Evolutionary conservation across 2,888 invertebrate species (phyloP).

Genomic region (Phalera bucephala): DNA sequence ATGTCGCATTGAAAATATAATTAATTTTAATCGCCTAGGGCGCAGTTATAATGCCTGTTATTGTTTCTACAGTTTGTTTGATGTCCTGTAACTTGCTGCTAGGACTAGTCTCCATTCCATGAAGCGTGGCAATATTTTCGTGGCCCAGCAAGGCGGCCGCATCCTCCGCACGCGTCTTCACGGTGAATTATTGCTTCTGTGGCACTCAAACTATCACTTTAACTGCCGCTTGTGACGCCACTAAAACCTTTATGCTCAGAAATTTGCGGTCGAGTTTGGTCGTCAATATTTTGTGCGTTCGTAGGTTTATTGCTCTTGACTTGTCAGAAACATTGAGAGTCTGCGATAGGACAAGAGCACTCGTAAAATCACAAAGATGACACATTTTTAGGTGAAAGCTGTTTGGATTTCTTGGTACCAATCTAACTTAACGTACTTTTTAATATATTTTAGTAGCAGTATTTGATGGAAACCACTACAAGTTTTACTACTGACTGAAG

Average conservation of each 20-base stretch:
- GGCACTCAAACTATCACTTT: conserved; percentile 50
- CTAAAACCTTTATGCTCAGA: conserved; percentile 40
- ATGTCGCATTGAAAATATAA: too few relatives aligned
- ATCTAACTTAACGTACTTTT: too few relatives aligned
- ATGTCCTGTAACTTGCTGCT: too few relatives aligned
- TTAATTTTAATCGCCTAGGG: too few relatives aligned
- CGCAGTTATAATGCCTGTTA: too few relatives aligned
- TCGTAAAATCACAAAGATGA: not conserved
- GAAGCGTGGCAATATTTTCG: not conserved
- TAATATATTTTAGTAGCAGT: too few relatives aligned
- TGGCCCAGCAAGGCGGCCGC: conserved; percentile 6
- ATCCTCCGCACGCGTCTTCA: conserved; percentile 46
- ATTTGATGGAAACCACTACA: too few relatives aligned
- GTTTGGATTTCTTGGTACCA: too few relatives aligned
- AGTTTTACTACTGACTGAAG: too few relatives aligned
- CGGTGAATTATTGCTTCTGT: conserved; percentile 54
- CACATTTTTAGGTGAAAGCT: too few relatives aligned
- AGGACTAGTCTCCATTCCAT: too few relatives aligned
- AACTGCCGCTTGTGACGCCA: conserved; percentile 43
- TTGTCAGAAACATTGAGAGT: not conserved
- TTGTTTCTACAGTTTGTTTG: too few relatives aligned
- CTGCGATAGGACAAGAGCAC: not conserved
- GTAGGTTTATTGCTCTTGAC: conserved; percentile 8
- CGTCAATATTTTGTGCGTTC: conserved; percentile 27
- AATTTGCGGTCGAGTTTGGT: conserved; percentile 24